Evolutionary conservation across 1,140 invertebrate genomes (phyloP).

Genomic region (Zaprionus kolodkinae): DNA sequence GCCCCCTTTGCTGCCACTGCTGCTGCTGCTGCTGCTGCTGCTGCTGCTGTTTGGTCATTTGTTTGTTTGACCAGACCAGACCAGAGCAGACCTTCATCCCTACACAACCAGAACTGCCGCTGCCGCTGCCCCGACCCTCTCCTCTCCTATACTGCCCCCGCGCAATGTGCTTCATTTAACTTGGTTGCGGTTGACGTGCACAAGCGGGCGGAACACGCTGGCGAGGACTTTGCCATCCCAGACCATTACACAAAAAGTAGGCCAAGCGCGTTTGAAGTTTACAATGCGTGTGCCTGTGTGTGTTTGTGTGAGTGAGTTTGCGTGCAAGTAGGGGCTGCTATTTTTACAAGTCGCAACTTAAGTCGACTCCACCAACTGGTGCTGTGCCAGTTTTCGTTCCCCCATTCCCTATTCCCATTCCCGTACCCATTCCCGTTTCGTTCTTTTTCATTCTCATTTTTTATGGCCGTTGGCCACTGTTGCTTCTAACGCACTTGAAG

Average conservation of each 20-base stretch:
- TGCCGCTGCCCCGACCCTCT: neutral
- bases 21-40: too few species aligned
- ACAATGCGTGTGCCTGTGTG: slow-evolving; percentile 46
- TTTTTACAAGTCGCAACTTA: slow-evolving; percentile 70
- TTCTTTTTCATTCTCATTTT: slow-evolving; percentile 39
- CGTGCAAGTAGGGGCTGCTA: slow-evolving; percentile 45
- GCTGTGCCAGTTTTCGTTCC: slow-evolving; percentile 37
- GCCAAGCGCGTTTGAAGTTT: slow-evolving; percentile 81
- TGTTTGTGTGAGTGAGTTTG: slow-evolving; percentile 28
- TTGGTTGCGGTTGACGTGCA: slow-evolving; percentile 65
- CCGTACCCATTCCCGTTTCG: slow-evolving; percentile 51
- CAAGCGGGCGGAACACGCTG: slow-evolving; percentile 23
- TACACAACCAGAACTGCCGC: neutral
- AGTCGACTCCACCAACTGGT: slow-evolving; percentile 39
- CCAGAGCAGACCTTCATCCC: slow-evolving; percentile 9
- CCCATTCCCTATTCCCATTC: neutral
- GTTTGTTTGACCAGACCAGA: slow-evolving; percentile 29
- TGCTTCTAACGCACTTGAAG: slow-evolving; percentile 78
- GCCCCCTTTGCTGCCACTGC: too few species aligned
- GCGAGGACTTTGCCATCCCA: slow-evolving; percentile 64
- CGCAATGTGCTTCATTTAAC: slow-evolving; percentile 72
- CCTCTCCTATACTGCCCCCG: neutral
- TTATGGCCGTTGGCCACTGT: slow-evolving; percentile 69
- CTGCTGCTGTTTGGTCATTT: slow-evolving; percentile 57
- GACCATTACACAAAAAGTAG: slow-evolving; percentile 71